phyloP scores from a whole-genome alignment of 2,113 vertebrate species.

The Sander vitreus region DNA sequence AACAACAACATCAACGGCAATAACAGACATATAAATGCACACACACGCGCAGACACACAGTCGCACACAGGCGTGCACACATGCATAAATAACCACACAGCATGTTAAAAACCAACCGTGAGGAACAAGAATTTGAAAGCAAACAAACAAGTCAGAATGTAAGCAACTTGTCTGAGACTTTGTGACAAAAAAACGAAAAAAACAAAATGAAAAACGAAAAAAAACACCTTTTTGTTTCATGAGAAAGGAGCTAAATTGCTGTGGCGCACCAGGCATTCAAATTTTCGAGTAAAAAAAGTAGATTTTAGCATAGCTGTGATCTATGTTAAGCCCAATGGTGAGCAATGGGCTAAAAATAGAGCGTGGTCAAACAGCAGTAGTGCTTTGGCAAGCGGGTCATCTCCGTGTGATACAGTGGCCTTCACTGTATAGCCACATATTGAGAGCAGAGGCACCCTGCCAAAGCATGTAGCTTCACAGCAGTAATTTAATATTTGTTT shows the following conservation, averaged over 20 bases:
- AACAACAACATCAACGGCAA: slow-evolving; percentile 75
- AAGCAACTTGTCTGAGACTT: slow-evolving; percentile 70
- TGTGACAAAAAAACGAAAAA: slow-evolving; percentile 54
- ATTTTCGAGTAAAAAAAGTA: slow-evolving; percentile 56
- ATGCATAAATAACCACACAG: slow-evolving; percentile 67
- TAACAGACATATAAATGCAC: slow-evolving; percentile 66
- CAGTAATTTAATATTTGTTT: slow-evolving; percentile 86
- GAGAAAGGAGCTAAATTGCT: slow-evolving; percentile 66
- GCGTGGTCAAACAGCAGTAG: slow-evolving; percentile 81
- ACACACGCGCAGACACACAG: slow-evolving; percentile 42
- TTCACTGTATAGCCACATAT: slow-evolving; percentile 61
- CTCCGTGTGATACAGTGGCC: slow-evolving; percentile 78
- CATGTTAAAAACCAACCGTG: slow-evolving; percentile 70
- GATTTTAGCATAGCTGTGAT: slow-evolving; percentile 81
- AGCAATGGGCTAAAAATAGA: slow-evolving; percentile 86
- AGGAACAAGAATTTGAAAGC: slow-evolving; percentile 73
- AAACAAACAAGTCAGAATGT: slow-evolving; percentile 77
- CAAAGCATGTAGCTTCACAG: slow-evolving; percentile 81
- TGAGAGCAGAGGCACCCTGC: slow-evolving; percentile 70
- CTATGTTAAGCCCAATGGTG: slow-evolving; percentile 81
- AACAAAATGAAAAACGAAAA: slow-evolving; percentile 51
- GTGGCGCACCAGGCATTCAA: slow-evolving; percentile 42
- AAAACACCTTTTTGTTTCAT: slow-evolving; percentile 62
- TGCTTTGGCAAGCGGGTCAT: slow-evolving; percentile 80
- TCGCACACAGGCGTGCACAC: slow-evolving; percentile 45